Conservation (phyloP, 2,797 vertebrate species). For the Scolopax rusticola region DNA sequence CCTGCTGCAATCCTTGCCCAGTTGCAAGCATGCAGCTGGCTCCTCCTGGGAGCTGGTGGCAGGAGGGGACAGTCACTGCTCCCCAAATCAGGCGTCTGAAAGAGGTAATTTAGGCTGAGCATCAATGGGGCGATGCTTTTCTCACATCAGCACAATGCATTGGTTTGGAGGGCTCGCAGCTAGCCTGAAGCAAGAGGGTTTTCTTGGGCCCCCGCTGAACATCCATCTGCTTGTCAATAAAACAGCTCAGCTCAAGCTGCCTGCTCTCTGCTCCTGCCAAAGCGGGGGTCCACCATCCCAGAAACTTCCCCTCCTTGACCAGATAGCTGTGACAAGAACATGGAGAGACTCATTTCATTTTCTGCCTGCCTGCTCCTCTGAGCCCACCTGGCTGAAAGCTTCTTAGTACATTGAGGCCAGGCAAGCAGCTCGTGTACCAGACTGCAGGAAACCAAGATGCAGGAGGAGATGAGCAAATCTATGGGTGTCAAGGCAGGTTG, state of each 20-base stretch:
- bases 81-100: rapidly evolving
- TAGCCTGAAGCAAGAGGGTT: not conserved
- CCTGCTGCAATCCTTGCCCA: not conserved
- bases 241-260: constrained; percentile 1
- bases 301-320: not conserved
- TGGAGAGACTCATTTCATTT: not conserved
- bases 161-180: not conserved
- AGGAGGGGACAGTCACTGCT: rapidly evolving
- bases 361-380: not conserved
- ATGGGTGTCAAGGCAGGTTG: not conserved
- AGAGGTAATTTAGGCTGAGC: not conserved
- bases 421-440: not conserved
- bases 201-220: constrained; percentile 35
- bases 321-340: not conserved
- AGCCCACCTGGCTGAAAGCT: not conserved
- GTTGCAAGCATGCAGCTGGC: not conserved
- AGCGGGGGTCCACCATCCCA: not conserved
- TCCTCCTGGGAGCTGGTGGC: not conserved
- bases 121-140: not conserved
- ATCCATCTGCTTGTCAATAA: constrained; percentile 39
- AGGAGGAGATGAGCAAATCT: not conserved
- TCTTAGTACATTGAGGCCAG: not conserved
- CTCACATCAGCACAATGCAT: not conserved
- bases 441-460: not conserved
- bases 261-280: constrained; percentile 17